A percentile compares a stretch with the other conserved stretches of the same genome.
phyloP scores from a whole-genome alignment of 1,140 invertebrate genomes.

The Drusus annulatus region DNA sequence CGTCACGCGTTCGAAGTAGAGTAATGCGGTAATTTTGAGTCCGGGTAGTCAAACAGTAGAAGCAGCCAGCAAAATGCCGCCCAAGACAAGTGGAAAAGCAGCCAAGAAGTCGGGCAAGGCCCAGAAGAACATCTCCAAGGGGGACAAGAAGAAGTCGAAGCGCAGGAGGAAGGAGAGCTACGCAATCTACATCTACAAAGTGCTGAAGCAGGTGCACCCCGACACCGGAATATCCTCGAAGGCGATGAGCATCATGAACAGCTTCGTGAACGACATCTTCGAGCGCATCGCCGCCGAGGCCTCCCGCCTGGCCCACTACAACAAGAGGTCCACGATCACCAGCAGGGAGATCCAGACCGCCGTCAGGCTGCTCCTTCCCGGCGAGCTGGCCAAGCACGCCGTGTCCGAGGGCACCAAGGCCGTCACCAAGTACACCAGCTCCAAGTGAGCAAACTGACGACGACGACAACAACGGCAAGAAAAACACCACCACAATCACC shows the following conservation, averaged over 20 bases:
- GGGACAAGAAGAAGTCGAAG: constrained; percentile 74
- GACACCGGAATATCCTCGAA: constrained; percentile 73
- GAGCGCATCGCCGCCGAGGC: constrained; percentile 76
- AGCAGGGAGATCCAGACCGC: constrained; percentile 73
- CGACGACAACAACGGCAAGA: constrained; percentile 70
- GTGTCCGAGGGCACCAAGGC: constrained; percentile 75
- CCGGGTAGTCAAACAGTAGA: no score
- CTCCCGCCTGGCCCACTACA: constrained; percentile 80
- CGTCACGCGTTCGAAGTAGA: no score
- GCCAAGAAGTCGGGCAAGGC: constrained; percentile 67
- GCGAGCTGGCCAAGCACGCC: constrained; percentile 76
- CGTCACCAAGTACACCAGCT: constrained; percentile 73
- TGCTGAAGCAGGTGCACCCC: constrained; percentile 71
- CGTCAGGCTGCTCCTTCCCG: constrained; percentile 72
- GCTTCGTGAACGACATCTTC: constrained; percentile 74
- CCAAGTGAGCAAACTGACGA: constrained; percentile 69
- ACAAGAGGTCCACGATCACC: constrained; percentile 77
- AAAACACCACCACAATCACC: constrained; percentile 64
- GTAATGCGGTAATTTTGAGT: no score
- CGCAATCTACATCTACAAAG: constrained; percentile 81
- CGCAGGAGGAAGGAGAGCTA: constrained; percentile 78
- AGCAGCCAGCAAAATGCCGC: constrained; percentile 78
- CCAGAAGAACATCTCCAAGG: constrained; percentile 72
- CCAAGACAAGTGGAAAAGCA: constrained; percentile 74
- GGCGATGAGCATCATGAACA: constrained; percentile 79